Evolutionary conservation across 2,888 invertebrate genomes (phyloP).

Genomic region (Seira ritae): DNA sequence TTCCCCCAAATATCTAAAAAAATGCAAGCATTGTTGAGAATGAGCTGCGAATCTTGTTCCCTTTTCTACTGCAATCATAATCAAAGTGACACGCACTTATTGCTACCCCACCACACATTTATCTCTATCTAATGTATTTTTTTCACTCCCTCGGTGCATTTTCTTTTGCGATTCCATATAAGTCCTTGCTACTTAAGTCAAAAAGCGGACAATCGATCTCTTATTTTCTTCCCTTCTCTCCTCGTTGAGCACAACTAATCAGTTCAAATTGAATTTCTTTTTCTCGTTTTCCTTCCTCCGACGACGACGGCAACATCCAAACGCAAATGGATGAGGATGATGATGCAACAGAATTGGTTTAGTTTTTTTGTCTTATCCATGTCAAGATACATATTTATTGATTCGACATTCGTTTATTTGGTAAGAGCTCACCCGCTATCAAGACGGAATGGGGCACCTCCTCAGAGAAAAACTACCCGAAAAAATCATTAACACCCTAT

Average conservation of each 20-base stretch:
- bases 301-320: neutral
- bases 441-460: slow-evolving; percentile 15
- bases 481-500: slow-evolving; percentile 53
- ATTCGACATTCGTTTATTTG: neutral
- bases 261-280: slow-evolving; percentile 64
- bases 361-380: slow-evolving; percentile 2
- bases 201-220: slow-evolving; percentile 52
- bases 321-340: neutral
- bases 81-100: slow-evolving; percentile 64
- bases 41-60: slow-evolving; percentile 2
- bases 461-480: slow-evolving; percentile 29
- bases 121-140: slow-evolving; percentile 28
- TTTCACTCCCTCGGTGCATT: slow-evolving; percentile 53
- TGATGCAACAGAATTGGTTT: slow-evolving; percentile 15
- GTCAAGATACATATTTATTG: slow-evolving; percentile 19
- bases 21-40: slow-evolving; percentile 1
- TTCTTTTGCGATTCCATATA: slow-evolving; percentile 69
- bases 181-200: slow-evolving; percentile 62
- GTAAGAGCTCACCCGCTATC: neutral
- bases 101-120: slow-evolving; percentile 49
- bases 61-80: slow-evolving; percentile 51
- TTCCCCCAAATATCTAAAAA: too few species aligned
- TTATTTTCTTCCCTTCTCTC: slow-evolving; percentile 31
- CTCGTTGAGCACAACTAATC: slow-evolving; percentile 63
- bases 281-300: neutral